Evolutionary conservation across 2,113 vertebrate genomes (phyloP), one percentile per base, ranked within the genome.

Genomic region (Oceanites oceanicus): DNA sequence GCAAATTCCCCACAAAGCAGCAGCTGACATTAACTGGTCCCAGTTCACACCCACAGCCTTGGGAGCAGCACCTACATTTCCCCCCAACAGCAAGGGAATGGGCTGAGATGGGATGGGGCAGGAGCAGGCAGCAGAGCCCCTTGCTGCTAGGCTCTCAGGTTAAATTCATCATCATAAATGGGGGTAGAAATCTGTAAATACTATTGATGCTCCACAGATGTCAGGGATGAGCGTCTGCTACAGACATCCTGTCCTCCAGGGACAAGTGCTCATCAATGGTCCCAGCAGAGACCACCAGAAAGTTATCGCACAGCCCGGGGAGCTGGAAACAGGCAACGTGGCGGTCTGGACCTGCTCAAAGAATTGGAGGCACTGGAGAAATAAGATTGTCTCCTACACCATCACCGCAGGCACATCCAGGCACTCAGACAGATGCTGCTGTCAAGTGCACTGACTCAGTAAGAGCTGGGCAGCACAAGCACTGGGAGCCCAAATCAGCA

Each of bases 211-310:
- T 92, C 66, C 44, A 63, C 71, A 72, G 68, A 52, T 8, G 0
- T 45, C 52, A 56, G 21, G 59, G 47, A 59, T 13, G 47, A 55
- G 55, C 58, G 44, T 30, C 40, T 75, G 73, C 15, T 66, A 32
- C 45, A 36, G n/a, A 26, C 2, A 4, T 17, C n/a, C 25, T 6
- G 2, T 58, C 38, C 50, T 65, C 52, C 82, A 36, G 63, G 62
- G 62, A 45, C 2, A 8, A 38, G 19, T 0, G 0, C 32, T 75
- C 36, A 36, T 19, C 61, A 13, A 0, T 18, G 6, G 61, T 58
- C 82, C 78, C 67, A 49, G 67, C 34, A 77, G 59, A 47, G 55
- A 58, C 19, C 47, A 49, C 27, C 34, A 68, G 30, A 68, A 53
- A 21, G 55, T 25, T 22, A 58, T 17, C 2, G 0, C 45, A 44